Evolutionary conservation across 2,888 invertebrate species (phyloP).

Genomic region (Eristalis pertinax): DNA sequence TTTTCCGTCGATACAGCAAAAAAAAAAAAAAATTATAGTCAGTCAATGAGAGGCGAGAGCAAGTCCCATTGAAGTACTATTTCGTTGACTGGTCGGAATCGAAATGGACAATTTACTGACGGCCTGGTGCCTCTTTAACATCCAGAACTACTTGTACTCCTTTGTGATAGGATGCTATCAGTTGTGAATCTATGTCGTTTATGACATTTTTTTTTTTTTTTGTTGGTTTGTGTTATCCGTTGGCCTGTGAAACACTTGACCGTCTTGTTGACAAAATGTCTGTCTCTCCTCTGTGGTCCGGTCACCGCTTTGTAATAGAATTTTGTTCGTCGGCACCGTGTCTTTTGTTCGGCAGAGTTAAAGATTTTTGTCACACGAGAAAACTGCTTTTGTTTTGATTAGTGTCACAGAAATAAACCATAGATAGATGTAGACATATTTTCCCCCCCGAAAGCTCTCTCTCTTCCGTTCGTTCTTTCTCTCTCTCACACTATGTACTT

Average conservation of each 20-base stretch:
- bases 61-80: conserved; percentile 31
- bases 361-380: conserved; percentile 32
- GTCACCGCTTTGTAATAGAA: neutral
- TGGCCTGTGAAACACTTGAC: too few relatives aligned
- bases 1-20: conserved; percentile 9
- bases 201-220: conserved; percentile 31
- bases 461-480: conserved; percentile 3
- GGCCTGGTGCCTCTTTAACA: conserved; percentile 48
- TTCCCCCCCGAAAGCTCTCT: conserved; percentile 45
- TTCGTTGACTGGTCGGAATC: conserved; percentile 43
- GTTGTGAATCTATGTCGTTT: conserved; percentile 50
- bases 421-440: conserved; percentile 48
- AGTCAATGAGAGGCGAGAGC: conserved; percentile 15
- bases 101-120: conserved; percentile 34
- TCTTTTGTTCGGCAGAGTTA: conserved; percentile 3
- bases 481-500: conserved; percentile 1
- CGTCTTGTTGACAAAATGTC: neutral
- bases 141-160: conserved; percentile 34
- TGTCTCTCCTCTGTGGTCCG: too few relatives aligned
- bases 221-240: neutral
- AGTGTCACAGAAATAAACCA: conserved; percentile 60
- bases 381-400: conserved; percentile 67
- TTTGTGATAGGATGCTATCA: conserved; percentile 40
- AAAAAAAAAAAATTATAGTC: neutral
- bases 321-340: neutral